Evolutionary conservation across 2,888 invertebrate species (phyloP).

Genomic region (Mystacides longicornis): DNA sequence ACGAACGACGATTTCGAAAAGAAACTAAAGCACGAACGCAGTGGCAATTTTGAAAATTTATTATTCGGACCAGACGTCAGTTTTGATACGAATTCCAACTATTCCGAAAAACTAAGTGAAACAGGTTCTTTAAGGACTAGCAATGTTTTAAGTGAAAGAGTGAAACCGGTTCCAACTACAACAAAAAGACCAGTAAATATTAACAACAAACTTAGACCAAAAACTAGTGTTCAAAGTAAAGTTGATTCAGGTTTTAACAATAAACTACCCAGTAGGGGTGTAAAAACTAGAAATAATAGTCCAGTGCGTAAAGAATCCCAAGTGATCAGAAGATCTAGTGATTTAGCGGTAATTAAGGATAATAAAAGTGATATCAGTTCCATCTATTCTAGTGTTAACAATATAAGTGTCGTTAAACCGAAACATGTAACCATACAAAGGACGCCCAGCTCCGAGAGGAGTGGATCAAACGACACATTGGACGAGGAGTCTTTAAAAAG

Average conservation of each 20-base stretch:
- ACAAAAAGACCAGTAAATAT: neutral
- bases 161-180: neutral
- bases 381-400: neutral
- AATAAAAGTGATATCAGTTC: conserved; percentile 12
- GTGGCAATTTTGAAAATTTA: conserved; percentile 12
- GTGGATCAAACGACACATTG: conserved; percentile 9
- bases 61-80: conserved; percentile 17
- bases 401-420: neutral
- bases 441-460: conserved; percentile 11
- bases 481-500: neutral
- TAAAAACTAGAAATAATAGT: neutral
- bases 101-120: conserved; percentile 22
- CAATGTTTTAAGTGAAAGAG: neutral
- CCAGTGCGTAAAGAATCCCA: neutral
- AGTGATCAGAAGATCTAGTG: neutral
- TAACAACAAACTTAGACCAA: neutral
- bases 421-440: conserved; percentile 4
- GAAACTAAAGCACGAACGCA: conserved; percentile 13
- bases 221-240: neutral
- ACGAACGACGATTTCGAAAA: conserved; percentile 22
- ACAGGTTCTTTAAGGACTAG: conserved; percentile 18
- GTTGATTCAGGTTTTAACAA: conserved; percentile 6
- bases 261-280: conserved; percentile 7
- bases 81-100: conserved; percentile 18
- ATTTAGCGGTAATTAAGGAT: neutral